A percentile compares a stretch with the other conserved stretches of the same genome.
phyloP scores from a whole-genome alignment of 2,797 vertebrate species.

The Morelia viridis region DNA sequence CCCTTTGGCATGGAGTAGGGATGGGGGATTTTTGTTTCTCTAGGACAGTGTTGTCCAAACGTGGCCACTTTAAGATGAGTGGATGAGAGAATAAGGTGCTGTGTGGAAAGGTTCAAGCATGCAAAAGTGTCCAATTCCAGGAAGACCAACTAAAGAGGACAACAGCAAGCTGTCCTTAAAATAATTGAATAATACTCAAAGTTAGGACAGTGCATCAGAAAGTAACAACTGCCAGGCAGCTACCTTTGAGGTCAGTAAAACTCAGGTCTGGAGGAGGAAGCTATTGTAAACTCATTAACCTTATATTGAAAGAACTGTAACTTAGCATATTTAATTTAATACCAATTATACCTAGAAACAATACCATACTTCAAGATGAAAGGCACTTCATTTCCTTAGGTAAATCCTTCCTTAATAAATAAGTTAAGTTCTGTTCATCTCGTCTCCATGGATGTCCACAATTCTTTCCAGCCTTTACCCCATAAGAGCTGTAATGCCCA shows the following conservation, averaged over 20 bases:
- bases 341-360: not conserved
- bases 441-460: not conserved
- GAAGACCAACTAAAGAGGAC: not conserved
- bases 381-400: not conserved
- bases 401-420: not conserved
- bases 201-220: not conserved
- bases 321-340: not conserved
- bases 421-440: not conserved
- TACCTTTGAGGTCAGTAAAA: not conserved
- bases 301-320: not conserved
- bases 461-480: not conserved
- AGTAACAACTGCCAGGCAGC: not conserved
- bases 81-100: not conserved
- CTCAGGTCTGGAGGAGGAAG: not conserved
- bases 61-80: too few relatives aligned
- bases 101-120: not conserved
- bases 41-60: not conserved
- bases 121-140: not conserved
- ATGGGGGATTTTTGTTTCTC: not conserved
- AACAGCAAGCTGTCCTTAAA: not conserved
- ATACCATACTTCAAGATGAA: not conserved
- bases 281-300: not conserved
- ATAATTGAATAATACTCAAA: not conserved
- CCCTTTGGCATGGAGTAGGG: not conserved
- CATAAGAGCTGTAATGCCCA: not conserved